Conservation (phyloP, 2,797 vertebrate species). For the Melanotaenia parkinsoni region DNA sequence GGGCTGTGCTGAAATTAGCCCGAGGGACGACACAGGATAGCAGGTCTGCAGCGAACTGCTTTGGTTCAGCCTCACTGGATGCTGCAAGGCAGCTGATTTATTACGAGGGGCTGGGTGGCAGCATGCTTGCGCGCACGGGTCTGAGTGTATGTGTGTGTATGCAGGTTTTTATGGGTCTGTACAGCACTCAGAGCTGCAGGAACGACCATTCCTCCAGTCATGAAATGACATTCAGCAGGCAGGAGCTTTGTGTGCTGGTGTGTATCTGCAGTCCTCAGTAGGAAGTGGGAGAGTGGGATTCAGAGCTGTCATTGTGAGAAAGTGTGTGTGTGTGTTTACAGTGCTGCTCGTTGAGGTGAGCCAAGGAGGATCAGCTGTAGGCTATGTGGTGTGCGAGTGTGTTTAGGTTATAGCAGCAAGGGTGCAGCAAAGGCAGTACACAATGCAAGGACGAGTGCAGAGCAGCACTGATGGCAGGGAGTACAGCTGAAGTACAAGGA, state of each 20-base stretch:
- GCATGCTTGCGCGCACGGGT: constrained; percentile 51
- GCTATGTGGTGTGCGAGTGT: constrained; percentile 59
- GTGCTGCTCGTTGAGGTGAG: constrained; percentile 64
- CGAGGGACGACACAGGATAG: constrained; percentile 74
- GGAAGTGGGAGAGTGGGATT: constrained; percentile 64
- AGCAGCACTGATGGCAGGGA: constrained; percentile 64
- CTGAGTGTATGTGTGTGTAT: constrained; percentile 51
- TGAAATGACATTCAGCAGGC: constrained; percentile 81
- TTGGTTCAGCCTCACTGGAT: constrained; percentile 69
- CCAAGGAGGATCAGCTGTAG: constrained; percentile 64
- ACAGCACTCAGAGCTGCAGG: constrained; percentile 58
- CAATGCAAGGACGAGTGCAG: constrained; percentile 72
- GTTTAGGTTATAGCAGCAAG: constrained; percentile 66
- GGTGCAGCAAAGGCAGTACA: constrained; percentile 71
- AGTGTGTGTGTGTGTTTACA: constrained; percentile 55
- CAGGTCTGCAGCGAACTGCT: constrained; percentile 69
- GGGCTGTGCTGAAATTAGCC: constrained; percentile 77
- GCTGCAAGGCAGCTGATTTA: constrained; percentile 81
- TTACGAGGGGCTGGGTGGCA: constrained; percentile 74
- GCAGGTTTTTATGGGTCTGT: constrained; percentile 74
- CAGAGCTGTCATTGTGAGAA: constrained; percentile 56
- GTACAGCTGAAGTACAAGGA: constrained; percentile 74
- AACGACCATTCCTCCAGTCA: constrained; percentile 75
- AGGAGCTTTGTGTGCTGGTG: constrained; percentile 68
- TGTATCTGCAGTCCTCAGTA: constrained; percentile 68